Conservation (phyloP, 2,113 vertebrate genomes). For the Laterallus jamaicensis region DNA sequence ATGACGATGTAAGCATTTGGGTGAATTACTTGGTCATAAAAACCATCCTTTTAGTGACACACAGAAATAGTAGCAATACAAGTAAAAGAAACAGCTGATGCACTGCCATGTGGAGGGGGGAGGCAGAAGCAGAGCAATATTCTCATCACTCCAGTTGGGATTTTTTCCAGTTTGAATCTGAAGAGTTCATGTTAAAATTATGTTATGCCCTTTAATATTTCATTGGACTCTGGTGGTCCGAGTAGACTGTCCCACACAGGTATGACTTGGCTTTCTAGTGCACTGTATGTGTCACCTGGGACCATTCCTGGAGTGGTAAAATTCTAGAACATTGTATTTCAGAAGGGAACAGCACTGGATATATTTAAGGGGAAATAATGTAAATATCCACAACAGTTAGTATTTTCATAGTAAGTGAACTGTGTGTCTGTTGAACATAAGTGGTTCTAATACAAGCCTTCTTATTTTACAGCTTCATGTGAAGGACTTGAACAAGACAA, state of each 20-base stretch:
- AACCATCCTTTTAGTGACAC: not conserved
- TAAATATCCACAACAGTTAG: not conserved
- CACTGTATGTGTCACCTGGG: not conserved
- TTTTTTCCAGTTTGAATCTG: not conserved
- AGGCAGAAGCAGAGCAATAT: not conserved
- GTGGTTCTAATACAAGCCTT: not conserved
- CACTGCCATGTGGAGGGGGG: not conserved
- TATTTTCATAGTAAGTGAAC: not conserved
- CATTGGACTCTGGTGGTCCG: not conserved
- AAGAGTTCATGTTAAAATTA: not conserved
- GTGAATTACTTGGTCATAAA: not conserved
- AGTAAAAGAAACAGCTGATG: not conserved
- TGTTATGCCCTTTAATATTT: not conserved
- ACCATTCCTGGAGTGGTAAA: not conserved
- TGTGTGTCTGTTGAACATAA: not conserved
- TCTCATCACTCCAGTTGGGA: not conserved
- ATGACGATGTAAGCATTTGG: constrained; percentile 83
- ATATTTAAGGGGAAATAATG: not conserved
- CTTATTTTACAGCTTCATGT: constrained; percentile 82
- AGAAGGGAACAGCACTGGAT: not conserved
- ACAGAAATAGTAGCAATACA: not conserved
- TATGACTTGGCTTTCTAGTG: not conserved
- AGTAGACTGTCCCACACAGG: not conserved
- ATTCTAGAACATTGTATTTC: not conserved
- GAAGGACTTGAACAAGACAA: constrained; percentile 84